Evolutionary conservation across 2,888 invertebrate species (phyloP).

Genomic region (Camponotus fellah): DNA sequence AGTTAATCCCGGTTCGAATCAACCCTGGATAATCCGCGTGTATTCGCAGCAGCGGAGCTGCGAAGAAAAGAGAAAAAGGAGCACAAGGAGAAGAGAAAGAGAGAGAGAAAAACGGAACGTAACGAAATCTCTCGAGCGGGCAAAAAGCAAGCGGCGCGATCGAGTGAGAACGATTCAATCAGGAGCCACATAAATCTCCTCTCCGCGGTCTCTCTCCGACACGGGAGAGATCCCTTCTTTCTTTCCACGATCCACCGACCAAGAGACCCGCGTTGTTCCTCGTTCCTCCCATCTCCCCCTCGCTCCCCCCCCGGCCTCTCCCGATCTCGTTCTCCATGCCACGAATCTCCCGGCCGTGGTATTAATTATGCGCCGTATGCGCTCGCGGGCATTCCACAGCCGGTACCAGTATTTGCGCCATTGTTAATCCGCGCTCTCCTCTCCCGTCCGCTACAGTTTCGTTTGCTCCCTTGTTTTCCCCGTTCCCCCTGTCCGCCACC

Average conservation of each 20-base stretch:
- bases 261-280: conserved; percentile 57
- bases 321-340: conserved; percentile 22
- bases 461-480: conserved; percentile 69
- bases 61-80: conserved; percentile 45
- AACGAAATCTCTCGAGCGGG: conserved; percentile 72
- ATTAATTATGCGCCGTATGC: conserved; percentile 85
- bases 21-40: conserved; percentile 42
- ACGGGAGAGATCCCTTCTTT: conserved; percentile 67
- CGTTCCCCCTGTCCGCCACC: conserved; percentile 19
- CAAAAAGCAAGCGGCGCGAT: conserved; percentile 85
- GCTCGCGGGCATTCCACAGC: conserved; percentile 84
- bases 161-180: conserved; percentile 86
- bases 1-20: conserved; percentile 21
- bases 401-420: conserved; percentile 85
- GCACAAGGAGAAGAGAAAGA: conserved; percentile 34
- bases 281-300: conserved; percentile 1
- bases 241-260: conserved; percentile 73
- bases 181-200: conserved; percentile 86
- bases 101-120: conserved; percentile 67
- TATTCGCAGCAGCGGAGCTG: conserved; percentile 27
- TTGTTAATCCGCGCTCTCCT: conserved; percentile 85
- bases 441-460: conserved; percentile 82
- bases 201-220: conserved; percentile 84
- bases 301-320: neutral
- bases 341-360: conserved; percentile 67